Evolutionary conservation across 2,797 vertebrate species (phyloP), one percentile per base, ranked within the genome.

Genomic region (Babyrousa celebensis): DNA sequence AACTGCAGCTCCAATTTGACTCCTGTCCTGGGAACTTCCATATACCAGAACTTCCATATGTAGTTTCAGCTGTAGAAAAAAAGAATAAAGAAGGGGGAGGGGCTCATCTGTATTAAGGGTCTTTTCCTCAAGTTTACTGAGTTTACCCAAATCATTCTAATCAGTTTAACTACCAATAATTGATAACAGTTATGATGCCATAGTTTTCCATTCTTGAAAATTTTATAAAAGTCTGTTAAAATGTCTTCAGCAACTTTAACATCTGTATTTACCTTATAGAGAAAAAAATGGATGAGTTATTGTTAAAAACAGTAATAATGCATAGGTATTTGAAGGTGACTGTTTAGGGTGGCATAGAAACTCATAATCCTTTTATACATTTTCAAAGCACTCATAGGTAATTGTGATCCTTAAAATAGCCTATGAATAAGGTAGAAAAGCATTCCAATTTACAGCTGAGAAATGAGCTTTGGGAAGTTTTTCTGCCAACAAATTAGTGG

Each of bases 401-500:
- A 40, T 70, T 27, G 23, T 36, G 62, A 82, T 84, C 43, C 68
- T 94, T n/a, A 71, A 82, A 93, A 65, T 88, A 92, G 65, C 6
- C 20, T 16, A 68, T 1, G 9, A 91, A 25, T 70, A 58, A 83
- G 40, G 4, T 36, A 87, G 32, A 80, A 88, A 93, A 63, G 85
- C 25, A 17, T 54, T 36, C 23, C 14, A 3, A 63, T 89, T 85
- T 86, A 71, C n/a, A 89, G 52, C 18, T 43, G 21, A 83, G 60
- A 86, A 75, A 71, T 16, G 32, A 77, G 36, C 6, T 86, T 40
- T 63, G 85, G 58, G 68, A 96, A 62, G 20, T 88, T 88, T 96
- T 48, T 84, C 20, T 74, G 54, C 27, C 29, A 52, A 20, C 20
- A 43, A 85, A 70, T 83, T 77, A 62, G 52, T 85, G 40, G 54